A percentile compares a stretch with the other conserved stretches of the same genome.
phyloP scores from a whole-genome alignment of 2,888 invertebrate species.

The Prosapia bicincta region DNA sequence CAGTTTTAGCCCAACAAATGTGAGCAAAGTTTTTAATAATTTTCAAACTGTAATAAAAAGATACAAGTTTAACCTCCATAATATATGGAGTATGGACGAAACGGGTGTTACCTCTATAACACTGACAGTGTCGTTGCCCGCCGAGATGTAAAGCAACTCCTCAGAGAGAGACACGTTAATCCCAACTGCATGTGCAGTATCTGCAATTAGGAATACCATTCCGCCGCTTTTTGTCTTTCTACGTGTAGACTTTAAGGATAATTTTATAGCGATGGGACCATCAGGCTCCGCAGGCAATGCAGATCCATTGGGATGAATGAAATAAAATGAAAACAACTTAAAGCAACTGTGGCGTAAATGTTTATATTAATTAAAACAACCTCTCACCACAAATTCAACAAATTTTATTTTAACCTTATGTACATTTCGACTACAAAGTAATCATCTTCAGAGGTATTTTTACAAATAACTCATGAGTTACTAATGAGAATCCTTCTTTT shows the following conservation, averaged over 20 bases:
- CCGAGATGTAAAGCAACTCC: neutral
- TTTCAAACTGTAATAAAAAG: neutral
- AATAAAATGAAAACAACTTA: no score
- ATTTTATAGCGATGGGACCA: slow-evolving; percentile 42
- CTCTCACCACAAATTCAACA: no score
- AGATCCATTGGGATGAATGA: slow-evolving; percentile 41
- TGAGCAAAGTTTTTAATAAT: neutral
- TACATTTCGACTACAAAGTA: no score
- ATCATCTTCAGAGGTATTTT: no score
- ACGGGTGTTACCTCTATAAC: neutral
- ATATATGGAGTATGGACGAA: slow-evolving; percentile 6
- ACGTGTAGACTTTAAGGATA: slow-evolving; percentile 34
- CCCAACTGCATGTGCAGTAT: no score
- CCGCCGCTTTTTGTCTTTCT: slow-evolving; percentile 41
- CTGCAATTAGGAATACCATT: slow-evolving; percentile 36
- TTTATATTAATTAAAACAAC: no score
- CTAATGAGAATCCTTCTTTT: no score
- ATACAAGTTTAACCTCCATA: no score
- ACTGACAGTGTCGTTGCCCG: neutral
- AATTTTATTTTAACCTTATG: no score
- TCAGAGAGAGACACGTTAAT: neutral
- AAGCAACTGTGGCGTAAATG: no score
- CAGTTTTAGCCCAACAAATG: no score
- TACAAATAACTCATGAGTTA: no score
- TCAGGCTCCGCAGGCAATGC: slow-evolving; percentile 36